Conservation (phyloP, 2,113 vertebrate genomes). For the Lepus timidus region DNA sequence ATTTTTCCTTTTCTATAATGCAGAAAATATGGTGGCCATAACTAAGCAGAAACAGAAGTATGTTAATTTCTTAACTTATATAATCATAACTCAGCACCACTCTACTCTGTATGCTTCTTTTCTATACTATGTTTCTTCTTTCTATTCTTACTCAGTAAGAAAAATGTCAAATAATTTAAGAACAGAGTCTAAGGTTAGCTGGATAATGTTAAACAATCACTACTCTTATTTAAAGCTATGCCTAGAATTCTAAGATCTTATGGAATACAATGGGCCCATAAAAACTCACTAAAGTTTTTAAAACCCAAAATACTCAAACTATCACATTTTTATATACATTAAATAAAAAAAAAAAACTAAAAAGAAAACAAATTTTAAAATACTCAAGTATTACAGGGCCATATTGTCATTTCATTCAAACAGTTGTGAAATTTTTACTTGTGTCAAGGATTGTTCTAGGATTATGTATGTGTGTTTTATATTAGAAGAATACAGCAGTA, state of each 20-base stretch:
- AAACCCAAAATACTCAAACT: slow-evolving; percentile 37
- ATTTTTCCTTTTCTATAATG: slow-evolving; percentile 7
- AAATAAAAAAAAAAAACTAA: slow-evolving; percentile 54
- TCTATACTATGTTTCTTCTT: slow-evolving; percentile 19
- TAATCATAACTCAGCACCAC: slow-evolving; percentile 44
- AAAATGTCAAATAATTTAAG: slow-evolving; percentile 63
- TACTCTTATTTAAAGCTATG: slow-evolving; percentile 49
- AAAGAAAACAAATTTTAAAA: slow-evolving; percentile 62
- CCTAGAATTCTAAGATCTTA: slow-evolving; percentile 59
- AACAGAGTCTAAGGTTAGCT: slow-evolving; percentile 52
- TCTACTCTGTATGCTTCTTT: slow-evolving; percentile 49
- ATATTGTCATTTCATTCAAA: slow-evolving; percentile 50
- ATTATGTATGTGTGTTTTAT: not conserved
- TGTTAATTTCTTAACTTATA: slow-evolving; percentile 46
- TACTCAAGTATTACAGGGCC: slow-evolving; percentile 10
- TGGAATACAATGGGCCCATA: slow-evolving; percentile 19
- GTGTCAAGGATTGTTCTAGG: not conserved
- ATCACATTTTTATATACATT: slow-evolving; percentile 62
- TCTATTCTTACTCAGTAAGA: slow-evolving; percentile 61
- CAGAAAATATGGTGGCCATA: slow-evolving; percentile 18
- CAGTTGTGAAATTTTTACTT: not conserved
- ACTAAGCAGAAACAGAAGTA: slow-evolving; percentile 31
- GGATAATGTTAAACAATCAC: slow-evolving; percentile 17
- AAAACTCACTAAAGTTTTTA: slow-evolving; percentile 56
- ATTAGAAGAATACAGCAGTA: not conserved